Base-by-base conservation (phyloP, 2,888 invertebrate genomes). In the Melinopterus prodromus region DNA sequence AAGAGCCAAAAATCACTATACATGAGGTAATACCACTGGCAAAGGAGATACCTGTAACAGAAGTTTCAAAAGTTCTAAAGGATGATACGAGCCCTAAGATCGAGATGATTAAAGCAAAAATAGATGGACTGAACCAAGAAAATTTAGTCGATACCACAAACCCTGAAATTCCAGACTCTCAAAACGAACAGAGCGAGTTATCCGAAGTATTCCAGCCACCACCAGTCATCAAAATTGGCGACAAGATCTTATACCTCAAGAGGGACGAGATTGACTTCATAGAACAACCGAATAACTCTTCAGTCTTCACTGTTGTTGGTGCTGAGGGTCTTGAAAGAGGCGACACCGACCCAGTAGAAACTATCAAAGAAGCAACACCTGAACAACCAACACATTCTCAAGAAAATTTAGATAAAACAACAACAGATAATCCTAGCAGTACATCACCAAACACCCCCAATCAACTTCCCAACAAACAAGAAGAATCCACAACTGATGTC, bases 11-110 rank as follows among this genome's bases (percentile, higher is more conserved):
- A 81, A 89, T 89, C 37, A 92, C 92, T 0, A 93, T 93, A 38
- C 92, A 92, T 83, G 93, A 93, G 87, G 92, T 93, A 6, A 92
- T 92, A 5, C 92, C 92, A 0, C 92, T 88, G 82, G 84, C 87
- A 15, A 88, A 87, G 77, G 88, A 89, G 81, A 88, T 87, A 53
- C 87, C 88, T 12, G 86, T 88, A n/a, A 88, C 88, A 5, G 86
- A 86, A 9, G 85, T 87, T 6, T 86, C 88, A 37, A 87, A 87
- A 79, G 84, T 84, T 1, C 86, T 87, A 37, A 87, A 87, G 79
- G 84, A 83, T 0, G 85, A 85, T 77, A 83, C 83, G 15, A 81
- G 78, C 6, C 69, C 76, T n/a, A 53, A 69, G 5, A 77, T 80
- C 26, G 82, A 82, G 9, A 86, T 87, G 3, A 86, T 86, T 12